phyloP scores from a whole-genome alignment of 64 coral and sea anemone genomes.

The Montipora capricornis region DNA sequence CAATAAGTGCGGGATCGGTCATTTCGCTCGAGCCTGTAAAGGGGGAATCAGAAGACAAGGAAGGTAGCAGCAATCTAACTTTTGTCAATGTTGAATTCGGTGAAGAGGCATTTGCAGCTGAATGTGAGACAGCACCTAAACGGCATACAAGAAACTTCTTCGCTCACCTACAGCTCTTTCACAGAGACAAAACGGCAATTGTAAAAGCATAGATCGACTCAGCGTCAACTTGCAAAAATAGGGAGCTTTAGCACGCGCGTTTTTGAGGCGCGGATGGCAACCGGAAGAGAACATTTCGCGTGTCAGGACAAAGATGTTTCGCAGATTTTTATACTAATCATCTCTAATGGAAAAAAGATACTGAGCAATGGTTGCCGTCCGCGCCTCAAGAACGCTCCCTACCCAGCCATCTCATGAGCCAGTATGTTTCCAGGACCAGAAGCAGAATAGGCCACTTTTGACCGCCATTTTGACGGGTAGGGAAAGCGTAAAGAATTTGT shows the following conservation, averaged over 20 bases:
- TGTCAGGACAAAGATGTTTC: no score
- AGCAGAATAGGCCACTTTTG: not conserved
- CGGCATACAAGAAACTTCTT: constrained; percentile 10
- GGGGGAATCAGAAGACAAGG: no score
- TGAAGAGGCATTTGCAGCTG: constrained; percentile 6
- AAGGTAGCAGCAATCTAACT: not conserved
- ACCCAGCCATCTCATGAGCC: not conserved
- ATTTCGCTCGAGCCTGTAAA: no score
- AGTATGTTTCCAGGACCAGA: not conserved
- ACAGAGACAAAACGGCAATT: constrained; percentile 27
- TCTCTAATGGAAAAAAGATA: no score
- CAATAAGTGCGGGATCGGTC: constrained; percentile 25
- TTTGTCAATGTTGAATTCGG: not conserved
- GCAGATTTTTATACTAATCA: no score
- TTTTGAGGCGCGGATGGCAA: no score
- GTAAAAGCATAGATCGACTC: constrained; percentile 59
- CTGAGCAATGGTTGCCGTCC: no score
- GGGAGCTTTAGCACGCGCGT: no score
- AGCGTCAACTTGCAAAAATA: not conserved
- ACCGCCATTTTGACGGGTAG: no score
- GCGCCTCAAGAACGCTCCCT: not conserved
- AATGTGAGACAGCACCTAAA: constrained; percentile 8
- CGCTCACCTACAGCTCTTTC: constrained; percentile 35
- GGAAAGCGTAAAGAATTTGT: no score
- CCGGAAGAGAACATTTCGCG: no score